Conservation (phyloP, 2,888 invertebrate species). For the Loripinus fragilis region DNA sequence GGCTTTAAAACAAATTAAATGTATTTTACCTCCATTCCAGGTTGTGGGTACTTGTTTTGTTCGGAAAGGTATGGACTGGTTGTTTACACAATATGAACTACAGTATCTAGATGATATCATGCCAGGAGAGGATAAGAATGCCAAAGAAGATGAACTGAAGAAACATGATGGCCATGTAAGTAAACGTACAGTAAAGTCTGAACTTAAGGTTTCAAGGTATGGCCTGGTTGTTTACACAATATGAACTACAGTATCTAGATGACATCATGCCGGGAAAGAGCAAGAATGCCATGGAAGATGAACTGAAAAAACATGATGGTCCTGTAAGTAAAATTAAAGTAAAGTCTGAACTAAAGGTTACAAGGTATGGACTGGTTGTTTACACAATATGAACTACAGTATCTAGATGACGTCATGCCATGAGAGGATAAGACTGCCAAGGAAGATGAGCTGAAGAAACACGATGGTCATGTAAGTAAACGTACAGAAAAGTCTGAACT, state of each 20-base stretch:
- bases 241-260: slow-evolving; percentile 82
- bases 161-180: slow-evolving; percentile 41
- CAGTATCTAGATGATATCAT: slow-evolving; percentile 82
- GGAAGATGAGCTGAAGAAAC: slow-evolving; percentile 73
- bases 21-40: slow-evolving; percentile 58
- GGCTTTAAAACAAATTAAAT: too few relatives aligned
- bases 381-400: slow-evolving; percentile 80
- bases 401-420: slow-evolving; percentile 83
- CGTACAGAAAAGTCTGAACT: too few relatives aligned
- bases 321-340: too few relatives aligned
- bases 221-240: slow-evolving; percentile 79
- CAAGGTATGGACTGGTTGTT: slow-evolving; percentile 80
- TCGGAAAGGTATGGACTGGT: slow-evolving; percentile 79
- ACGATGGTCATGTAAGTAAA: slow-evolving; percentile 34
- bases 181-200: too few relatives aligned
- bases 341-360: too few relatives aligned
- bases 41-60: slow-evolving; percentile 81
- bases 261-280: slow-evolving; percentile 81
- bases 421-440: slow-evolving; percentile 74
- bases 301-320: slow-evolving; percentile 50
- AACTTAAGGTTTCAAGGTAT: too few relatives aligned
- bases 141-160: slow-evolving; percentile 75
- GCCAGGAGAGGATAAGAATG: slow-evolving; percentile 77
- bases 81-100: slow-evolving; percentile 81
- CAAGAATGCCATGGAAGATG: slow-evolving; percentile 77